Conservation (phyloP, 2,113 vertebrate species). For the Sardina pilchardus region DNA sequence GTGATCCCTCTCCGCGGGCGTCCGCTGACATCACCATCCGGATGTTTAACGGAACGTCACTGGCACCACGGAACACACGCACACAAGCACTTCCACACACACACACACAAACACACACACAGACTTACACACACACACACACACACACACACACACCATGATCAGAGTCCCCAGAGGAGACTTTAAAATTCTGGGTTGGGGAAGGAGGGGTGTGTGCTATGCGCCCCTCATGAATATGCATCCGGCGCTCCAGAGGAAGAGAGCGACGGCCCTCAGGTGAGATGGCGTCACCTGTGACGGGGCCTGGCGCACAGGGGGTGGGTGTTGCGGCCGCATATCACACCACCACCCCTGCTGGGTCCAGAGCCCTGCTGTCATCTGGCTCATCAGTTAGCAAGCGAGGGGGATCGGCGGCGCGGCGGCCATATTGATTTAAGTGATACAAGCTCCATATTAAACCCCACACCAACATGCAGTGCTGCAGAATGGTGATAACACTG, state of each 20-base stretch:
- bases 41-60: neutral
- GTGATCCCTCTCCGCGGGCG: neutral
- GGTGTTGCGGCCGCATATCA: conserved; percentile 43
- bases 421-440: too few relatives aligned
- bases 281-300: conserved; percentile 48
- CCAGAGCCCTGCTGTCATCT: neutral
- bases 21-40: neutral
- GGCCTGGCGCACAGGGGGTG: conserved; percentile 49
- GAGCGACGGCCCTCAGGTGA: conserved; percentile 40
- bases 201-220: neutral
- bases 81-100: neutral
- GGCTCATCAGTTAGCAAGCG: neutral
- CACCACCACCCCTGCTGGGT: conserved; percentile 9
- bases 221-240: conserved; percentile 64
- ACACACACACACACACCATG: neutral
- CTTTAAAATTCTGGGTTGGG: neutral
- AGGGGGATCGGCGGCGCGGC: neutral
- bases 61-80: neutral
- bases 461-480: neutral
- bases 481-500: neutral
- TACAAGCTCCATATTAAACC: neutral
- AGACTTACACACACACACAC: neutral
- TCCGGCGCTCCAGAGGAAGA: conserved; percentile 44
- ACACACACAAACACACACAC: neutral
- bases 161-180: neutral